Evolutionary conservation across 2,113 vertebrate genomes (phyloP), one percentile per base, ranked within the genome.

Genomic region (Sinocyclocheilus anshuiensis): DNA sequence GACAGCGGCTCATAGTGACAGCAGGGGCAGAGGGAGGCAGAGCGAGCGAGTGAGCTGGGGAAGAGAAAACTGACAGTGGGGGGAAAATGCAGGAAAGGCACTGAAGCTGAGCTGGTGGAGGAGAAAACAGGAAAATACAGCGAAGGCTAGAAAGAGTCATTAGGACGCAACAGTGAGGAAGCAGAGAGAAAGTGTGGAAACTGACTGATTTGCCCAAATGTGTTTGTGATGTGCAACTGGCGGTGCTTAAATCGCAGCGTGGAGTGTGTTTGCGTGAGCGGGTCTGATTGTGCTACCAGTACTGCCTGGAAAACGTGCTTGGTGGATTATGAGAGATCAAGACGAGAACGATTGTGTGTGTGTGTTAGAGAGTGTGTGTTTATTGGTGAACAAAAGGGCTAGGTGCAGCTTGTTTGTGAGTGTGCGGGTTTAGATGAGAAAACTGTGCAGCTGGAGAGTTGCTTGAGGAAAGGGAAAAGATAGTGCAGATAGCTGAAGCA

Each of bases 241-340:
- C 77, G 20, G 77, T 65, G 71, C 81, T 77, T 77, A 55, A 77
- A 53, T 50, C 48, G 0, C 6, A 55, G 75, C 15, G 48, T 55
- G 48, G 75, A 77, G 75, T 20, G 75, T 77, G 75, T 55, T 18
- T 77, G 75, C 50, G 12, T 15, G 45, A 29, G 48, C 4, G 65
- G 0, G 29, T 48, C 29, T 80, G 86, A 77, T 72, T 57, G 53
- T 33, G 26, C 75, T 39, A 84, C 81, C 75, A 79, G 78, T 45
- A 61, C 33, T 76, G 87, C 45, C 75, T 57, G 59, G 83, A 80
- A 59, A 87, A 75, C 77, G 83, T 81, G 83, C 71, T 45, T 55
- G 36, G 39, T 81, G 84, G 87, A 90, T 88, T 84, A 82, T 59
- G 77, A 61, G 45, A 79, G 84, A 87, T 84, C 61, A 86, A 81